Evolutionary conservation across 2,797 vertebrate genomes (phyloP), one percentile per base, ranked within the genome.

Genomic region (Corythornis leucogaster): DNA sequence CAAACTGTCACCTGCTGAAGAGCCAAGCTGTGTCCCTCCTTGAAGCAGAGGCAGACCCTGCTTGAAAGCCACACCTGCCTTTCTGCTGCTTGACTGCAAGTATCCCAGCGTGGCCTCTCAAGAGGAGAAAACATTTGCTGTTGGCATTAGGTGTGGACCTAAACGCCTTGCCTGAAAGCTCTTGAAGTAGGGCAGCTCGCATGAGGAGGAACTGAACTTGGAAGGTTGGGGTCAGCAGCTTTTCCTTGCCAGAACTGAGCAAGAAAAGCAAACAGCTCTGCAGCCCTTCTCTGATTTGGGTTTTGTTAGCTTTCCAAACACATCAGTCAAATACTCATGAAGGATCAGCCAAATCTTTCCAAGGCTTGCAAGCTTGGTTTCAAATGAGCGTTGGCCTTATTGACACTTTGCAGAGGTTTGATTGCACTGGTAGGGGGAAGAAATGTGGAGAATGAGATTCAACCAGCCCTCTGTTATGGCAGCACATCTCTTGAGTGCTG

Each of bases 251-350:
- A 87, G 88, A 85, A 74, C 54, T 0, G 19, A 85, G 33, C 33
- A 87, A 92, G 89, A 89, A 95, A 94, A 95, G 81, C 78, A 93
- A 95, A 93, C 64, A 93, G 33, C 46, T 85, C 61, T 35, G 68
- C 64, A 58, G 58, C 18, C 66, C 21, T 89, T 79, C 68, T 92
- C 61, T 85, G 53, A 14, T 87, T 74, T 0, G 11, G 46, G 21
- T 93, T 95, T 87, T 87, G 75, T 93, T 95, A 61, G 15, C 71
- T 90, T 93, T 92, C 62, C 68, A 90, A 92, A 85, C 38, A 59
- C 3, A 1, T 66, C 85, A 81, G 85, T 91, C 83, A 88, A 79
- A 95, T 81, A 70, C 31, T 93, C 91, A 68, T 0, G 2, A 92
- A 77, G 67, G 31, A 74, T 46, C 75, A 68, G 45, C 46, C 80